Evolutionary conservation across 2,797 vertebrate species (phyloP), one percentile per base, ranked within the genome.

Genomic region (Premnoplex brunnescens): DNA sequence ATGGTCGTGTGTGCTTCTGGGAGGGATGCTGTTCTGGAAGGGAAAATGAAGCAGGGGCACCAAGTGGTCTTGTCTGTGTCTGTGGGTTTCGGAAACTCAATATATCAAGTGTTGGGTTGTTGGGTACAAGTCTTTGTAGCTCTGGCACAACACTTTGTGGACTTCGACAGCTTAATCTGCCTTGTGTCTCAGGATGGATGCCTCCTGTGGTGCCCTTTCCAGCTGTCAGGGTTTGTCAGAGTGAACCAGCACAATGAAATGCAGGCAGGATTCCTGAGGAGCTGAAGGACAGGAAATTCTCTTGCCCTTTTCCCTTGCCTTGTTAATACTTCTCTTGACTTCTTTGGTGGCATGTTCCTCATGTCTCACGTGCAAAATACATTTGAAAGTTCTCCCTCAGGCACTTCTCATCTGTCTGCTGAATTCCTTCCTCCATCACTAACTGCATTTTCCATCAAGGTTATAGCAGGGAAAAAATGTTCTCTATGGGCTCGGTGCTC

Each of bases 401-500:
- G 93, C 88, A 41, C 21, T 74, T 91, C 71, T 91, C 68, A 66
- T 49, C 64, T 39, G 0, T 91, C 71, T 85, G 62, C 49, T 34
- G 34, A 91, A 94, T 95, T 93, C 74, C 49, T 91, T 94, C 85
- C 46, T 90, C 87, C 62, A 74, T 83, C 60, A 19, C 37, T 88
- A 85, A 88, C 43, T 34, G 28, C 10, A 2, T 90, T 94, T 91
- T 91, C 78, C 92, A 96, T 96, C 95, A 90, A 95, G 96, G 95
- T 96, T 97, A 93, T 34, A 77, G 60, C 60, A 54, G 60, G 44
- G 77, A 76, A 96, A 75, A 92, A 93, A 95, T 93, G 94, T 97
- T 95, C 94, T 97, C 20, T 85, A 76, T 90, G 91, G 74, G 27
- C 60, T 76, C 41, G n/a, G 85, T 91, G 93, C 96, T 96, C 88